Evolutionary conservation across 1,140 invertebrate genomes (phyloP), one percentile per base, ranked within the genome.

Genomic region (Polypedilum pembai): DNA sequence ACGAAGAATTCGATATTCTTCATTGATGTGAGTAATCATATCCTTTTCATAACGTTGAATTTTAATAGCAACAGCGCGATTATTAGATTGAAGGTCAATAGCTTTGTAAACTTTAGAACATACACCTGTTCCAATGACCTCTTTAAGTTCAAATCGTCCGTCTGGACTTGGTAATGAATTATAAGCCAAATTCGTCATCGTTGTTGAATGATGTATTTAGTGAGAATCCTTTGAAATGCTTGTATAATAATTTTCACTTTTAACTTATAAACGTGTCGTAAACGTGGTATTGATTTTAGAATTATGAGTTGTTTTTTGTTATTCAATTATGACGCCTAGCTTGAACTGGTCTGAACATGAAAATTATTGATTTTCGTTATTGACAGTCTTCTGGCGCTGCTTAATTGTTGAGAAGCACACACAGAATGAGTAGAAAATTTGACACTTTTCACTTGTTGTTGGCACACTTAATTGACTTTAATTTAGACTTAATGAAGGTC

Each of bases 1-100:
- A 66, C 89, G 86, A 7, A 96, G 83, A n/a, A 95, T 88, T 66
- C 86, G 87, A 81, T 93, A 95, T 81, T 96, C 94, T 77, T 94
- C 91, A 78, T 93, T 88, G 72, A 95, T 89, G 75, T 91, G 87
- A 1, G 83, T 78, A 77, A 89, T 86, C 69, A 85, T 87, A 72
- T 93, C 91, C 45, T 89, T 84, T 21, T 87, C 88, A 69, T 91
- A 86, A 45, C 88, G 88, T 78, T 90, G 88, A 63, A 95, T 87
- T 84, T 96, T 96, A 45, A 95, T 85, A 0, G 94, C 94, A 0
- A 94, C 92, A 75, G 84, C 85, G 78, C 88, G 89, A 63, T 86
- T 83, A 82, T 88, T 87, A 3, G 87, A 86, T 78, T 92, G 84
- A 18, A 87, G 87, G 81, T 96, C 92, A 24, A 83, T 86, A 0